Conservation (phyloP, 2,888 invertebrate species). For the Thysanoteuthis rhombus region DNA sequence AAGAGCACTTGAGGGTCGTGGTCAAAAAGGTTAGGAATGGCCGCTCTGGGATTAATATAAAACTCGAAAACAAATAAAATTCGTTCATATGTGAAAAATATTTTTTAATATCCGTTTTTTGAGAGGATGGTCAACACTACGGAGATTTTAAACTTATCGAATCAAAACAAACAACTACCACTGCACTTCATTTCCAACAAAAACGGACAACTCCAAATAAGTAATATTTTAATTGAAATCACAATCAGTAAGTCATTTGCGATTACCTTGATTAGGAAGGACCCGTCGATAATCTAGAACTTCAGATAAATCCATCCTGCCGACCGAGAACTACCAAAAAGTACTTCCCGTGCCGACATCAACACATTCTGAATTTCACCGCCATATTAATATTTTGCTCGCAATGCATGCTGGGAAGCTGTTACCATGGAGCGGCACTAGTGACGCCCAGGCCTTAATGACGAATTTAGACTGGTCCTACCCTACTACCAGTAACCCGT, state of each 20-base stretch:
- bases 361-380: constrained; percentile 24
- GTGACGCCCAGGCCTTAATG: no score
- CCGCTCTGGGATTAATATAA: neutral
- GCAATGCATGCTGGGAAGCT: constrained; percentile 24
- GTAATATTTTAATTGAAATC: neutral
- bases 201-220: neutral
- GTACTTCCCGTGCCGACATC: constrained; percentile 1
- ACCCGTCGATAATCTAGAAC: neutral
- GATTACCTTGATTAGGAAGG: neutral
- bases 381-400: constrained; percentile 26
- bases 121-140: neutral
- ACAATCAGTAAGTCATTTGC: neutral
- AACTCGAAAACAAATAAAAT: neutral
- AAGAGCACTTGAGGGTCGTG: no score
- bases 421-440: neutral
- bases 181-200: neutral
- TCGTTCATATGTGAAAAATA: neutral
- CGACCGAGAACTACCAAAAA: neutral
- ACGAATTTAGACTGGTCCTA: no score
- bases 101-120: neutral
- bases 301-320: neutral
- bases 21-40: no score
- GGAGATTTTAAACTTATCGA: neutral
- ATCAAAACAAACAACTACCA: neutral
- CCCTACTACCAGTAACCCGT: no score